A percentile compares a stretch with the other conserved stretches of the same genome.
phyloP scores from a whole-genome alignment of 1,140 invertebrate genomes.

The Penaeus vannamei region DNA sequence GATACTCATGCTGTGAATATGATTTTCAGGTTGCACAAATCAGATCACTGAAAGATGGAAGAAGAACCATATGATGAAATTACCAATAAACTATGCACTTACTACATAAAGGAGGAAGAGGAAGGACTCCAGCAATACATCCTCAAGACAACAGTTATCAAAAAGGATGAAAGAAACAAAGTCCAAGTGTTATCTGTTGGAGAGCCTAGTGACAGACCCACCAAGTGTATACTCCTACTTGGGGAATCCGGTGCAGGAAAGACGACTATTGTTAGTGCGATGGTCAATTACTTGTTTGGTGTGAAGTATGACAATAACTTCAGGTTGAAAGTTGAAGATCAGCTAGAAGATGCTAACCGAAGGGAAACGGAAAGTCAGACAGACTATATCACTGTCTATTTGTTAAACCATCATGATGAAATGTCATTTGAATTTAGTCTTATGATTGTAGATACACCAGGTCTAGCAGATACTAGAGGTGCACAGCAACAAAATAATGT shows the following conservation, averaged over 20 bases:
- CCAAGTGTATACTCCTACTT: slow-evolving; percentile 31
- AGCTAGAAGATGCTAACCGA: slow-evolving; percentile 5
- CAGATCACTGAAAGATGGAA: not conserved
- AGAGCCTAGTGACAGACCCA: not conserved
- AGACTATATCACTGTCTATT: slow-evolving; percentile 50
- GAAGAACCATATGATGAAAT: not conserved
- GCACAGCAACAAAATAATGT: slow-evolving; percentile 32
- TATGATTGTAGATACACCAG: slow-evolving; percentile 54
- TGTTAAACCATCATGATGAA: slow-evolving; percentile 44
- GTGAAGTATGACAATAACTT: slow-evolving; percentile 42
- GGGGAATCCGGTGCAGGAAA: slow-evolving; percentile 52
- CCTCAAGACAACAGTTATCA: not conserved
- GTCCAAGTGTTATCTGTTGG: not conserved
- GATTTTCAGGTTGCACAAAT: not conserved
- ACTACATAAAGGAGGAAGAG: slow-evolving; percentile 4
- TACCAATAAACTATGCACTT: not conserved
- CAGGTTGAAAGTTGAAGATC: slow-evolving; percentile 43
- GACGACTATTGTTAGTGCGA: slow-evolving; percentile 32
- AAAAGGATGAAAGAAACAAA: slow-evolving; percentile 24
- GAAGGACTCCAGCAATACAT: not conserved
- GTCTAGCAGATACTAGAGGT: slow-evolving; percentile 54
- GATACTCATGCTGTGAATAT: not conserved
- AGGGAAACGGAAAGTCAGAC: slow-evolving; percentile 57
- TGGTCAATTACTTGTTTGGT: slow-evolving; percentile 39
- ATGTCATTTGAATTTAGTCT: slow-evolving; percentile 39